These are phyloP conservation scores for Gymnopithys bicolor DNA, from an alignment of 2,797 vertebrate species.

Conservation along the genomic window DNA sequence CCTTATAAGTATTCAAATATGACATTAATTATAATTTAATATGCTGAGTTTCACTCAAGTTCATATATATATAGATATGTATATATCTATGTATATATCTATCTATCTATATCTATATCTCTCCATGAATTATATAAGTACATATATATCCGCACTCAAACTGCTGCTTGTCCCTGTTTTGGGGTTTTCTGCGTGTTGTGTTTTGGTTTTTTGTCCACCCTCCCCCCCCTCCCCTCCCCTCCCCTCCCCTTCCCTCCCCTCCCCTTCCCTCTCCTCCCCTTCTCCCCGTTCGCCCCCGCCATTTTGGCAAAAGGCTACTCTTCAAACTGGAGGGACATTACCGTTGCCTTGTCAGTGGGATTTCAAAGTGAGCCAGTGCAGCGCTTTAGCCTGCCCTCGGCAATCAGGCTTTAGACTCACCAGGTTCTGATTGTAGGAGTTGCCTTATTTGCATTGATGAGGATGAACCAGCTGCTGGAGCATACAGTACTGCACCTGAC, in stretches of 20 bases:
- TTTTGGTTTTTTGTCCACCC: neutral
- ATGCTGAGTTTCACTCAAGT: neutral
- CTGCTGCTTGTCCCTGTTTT: neutral
- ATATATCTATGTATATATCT: no score
- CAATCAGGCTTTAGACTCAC: conserved; percentile 78
- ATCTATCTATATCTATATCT: no score
- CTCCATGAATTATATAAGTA: neutral
- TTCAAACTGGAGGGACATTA: conserved; percentile 15
- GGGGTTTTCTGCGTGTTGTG: no score
- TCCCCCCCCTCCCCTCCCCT: no score
- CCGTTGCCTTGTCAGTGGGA: conserved; percentile 77
- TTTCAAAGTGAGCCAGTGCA: conserved; percentile 78
- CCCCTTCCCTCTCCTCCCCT: no score
- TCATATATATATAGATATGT: neutral
- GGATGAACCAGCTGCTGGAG: conserved; percentile 81
- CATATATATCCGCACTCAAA: neutral
- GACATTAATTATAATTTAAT: neutral
- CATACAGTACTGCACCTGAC: conserved; percentile 79
- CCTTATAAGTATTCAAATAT: neutral
- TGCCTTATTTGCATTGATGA: conserved; percentile 91
- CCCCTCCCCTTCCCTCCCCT: no score
- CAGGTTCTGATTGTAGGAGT: conserved; percentile 80
- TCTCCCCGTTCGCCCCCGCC: no score
- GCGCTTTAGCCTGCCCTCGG: conserved; percentile 77
- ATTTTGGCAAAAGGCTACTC: conserved; percentile 26